A percentile compares a stretch with the other conserved stretches of the same genome.
Evolutionary conservation across 2,797 vertebrate genomes (phyloP).

Genomic region (Acomys russatus): DNA sequence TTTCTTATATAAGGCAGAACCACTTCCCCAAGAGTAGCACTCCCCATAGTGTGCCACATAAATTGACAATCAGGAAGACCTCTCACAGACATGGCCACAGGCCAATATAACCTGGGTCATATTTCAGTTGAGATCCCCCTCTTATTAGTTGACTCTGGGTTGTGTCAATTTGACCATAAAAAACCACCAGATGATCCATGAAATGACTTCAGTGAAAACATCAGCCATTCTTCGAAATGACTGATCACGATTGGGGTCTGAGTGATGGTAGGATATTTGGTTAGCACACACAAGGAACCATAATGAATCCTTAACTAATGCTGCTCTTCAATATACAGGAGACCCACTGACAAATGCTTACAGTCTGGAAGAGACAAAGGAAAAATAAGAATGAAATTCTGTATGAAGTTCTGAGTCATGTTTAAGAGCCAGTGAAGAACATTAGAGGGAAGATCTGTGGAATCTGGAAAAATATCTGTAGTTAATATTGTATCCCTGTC

Average conservation of each 20-base stretch:
- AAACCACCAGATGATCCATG: background rate
- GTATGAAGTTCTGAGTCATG: background rate
- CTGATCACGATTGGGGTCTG: background rate
- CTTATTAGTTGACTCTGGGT: background rate
- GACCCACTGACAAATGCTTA: background rate
- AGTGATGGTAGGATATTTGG: no score
- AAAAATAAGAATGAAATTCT: background rate
- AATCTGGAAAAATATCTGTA: background rate
- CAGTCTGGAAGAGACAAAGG: background rate
- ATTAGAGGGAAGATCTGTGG: background rate
- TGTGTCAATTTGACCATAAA: background rate
- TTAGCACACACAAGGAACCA: background rate
- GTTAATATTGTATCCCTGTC: background rate
- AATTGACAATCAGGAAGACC: background rate
- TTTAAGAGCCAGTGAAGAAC: background rate
- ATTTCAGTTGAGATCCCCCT: background rate
- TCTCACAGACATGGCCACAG: background rate
- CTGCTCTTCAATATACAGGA: background rate
- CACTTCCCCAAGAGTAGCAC: background rate
- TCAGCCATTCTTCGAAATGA: background rate
- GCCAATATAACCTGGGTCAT: background rate
- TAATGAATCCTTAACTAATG: background rate
- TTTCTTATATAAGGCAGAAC: background rate
- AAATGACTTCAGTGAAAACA: background rate
- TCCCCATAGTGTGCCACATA: background rate